Base-by-base conservation (phyloP, 92 coral and sea anemone genomes). In the Zoanthus sansibaricus region DNA sequence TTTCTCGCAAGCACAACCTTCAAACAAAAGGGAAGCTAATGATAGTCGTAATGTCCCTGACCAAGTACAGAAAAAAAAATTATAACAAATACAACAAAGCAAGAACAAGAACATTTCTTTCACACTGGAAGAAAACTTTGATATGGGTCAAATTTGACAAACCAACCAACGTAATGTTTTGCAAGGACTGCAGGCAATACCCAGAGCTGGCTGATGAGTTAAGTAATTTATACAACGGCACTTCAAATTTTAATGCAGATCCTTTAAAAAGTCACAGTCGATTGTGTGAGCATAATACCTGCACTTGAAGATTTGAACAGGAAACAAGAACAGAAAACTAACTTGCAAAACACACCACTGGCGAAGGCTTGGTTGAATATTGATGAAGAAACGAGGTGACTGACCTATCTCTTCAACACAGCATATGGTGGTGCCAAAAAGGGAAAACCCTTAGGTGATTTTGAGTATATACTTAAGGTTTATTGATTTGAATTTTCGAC, bases 381-480 rank as follows among this genome's bases (percentile, higher is more conserved):
- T 10, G 78, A 86, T 68, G 78, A 86, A 67, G 30, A 77, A 9
- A 20, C 42, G 42, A 37, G 42, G 42, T 4, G 70, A 51, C n/a
- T 86, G 14, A 10, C 21, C 49, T 76, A 2, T 58, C 84, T 86
- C 2, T 86, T 86, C 20, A 86, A 62, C 82, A 86, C 84, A 1
- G 77, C 84, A n/a, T 86, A 86, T 86, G 89, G 62, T 12, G 74
- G 62, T 14, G 89, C 77, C 7, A 86, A 86, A 73, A 76, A 76
- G 12, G 89, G 77, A 13, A 86, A 86, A 52, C 89, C 84, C 33
- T 86, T 86, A 25, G 9, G 30, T 86, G 89, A 77, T 59, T 86
- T n/a, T 55, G 89, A 86, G 51, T 86, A 86, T 66, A 15, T 32
- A 77, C 25, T 77, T 56, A 30, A 9, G 70, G 3, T 77, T 1